Percentiles rank a stretch among this genome's conserved stretches.
These are phyloP conservation scores for Netta rufina DNA, from an alignment of 2,797 vertebrate genomes.

Conservation along the genomic window DNA sequence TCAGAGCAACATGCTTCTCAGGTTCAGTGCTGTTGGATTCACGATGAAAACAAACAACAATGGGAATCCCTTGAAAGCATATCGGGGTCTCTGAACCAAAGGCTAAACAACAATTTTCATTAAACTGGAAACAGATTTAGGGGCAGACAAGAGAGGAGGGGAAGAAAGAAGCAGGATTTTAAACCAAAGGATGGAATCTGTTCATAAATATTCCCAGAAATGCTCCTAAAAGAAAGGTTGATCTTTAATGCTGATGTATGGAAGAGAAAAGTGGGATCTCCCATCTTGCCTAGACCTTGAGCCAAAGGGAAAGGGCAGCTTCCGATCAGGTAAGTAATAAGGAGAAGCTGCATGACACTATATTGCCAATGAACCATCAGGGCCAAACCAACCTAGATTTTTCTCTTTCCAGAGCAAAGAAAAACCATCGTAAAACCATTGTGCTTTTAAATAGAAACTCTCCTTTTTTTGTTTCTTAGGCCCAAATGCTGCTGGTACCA, in stretches of 20 bases:
- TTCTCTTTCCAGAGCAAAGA: background rate
- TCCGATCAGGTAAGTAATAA: background rate
- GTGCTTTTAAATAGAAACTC: background rate
- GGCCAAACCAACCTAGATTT: background rate
- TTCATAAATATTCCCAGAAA: background rate
- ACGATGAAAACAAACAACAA: background rate
- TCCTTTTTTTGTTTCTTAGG: background rate
- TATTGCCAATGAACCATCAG: background rate
- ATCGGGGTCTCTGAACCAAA: background rate
- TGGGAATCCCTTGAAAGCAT: background rate
- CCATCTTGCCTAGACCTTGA: background rate
- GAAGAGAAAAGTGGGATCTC: background rate
- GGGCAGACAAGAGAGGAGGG: rapidly evolving
- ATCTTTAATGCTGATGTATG: background rate
- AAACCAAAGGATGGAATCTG: background rate
- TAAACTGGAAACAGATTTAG: background rate
- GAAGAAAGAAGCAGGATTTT: background rate
- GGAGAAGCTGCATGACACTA: background rate
- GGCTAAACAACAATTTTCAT: background rate
- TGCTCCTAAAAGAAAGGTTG: background rate
- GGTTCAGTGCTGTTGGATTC: background rate
- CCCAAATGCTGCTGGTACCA: background rate
- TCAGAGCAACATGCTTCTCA: background rate
- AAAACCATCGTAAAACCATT: background rate
- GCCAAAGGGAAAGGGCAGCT: background rate